Conservation (phyloP, 2,113 vertebrate genomes). For the Pipa parva region DNA sequence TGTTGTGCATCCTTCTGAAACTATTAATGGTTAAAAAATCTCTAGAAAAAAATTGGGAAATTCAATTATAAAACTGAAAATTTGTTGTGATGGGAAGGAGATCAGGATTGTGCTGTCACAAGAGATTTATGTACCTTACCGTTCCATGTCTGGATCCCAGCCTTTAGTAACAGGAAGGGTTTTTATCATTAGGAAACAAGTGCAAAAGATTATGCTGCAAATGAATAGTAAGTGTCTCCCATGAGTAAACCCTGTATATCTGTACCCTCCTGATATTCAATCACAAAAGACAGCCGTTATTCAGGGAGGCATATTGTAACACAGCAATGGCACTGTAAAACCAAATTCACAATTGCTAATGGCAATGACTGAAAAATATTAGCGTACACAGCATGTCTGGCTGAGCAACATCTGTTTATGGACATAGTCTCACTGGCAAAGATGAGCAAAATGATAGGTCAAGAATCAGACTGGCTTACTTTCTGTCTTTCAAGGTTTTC, state of each 20-base stretch:
- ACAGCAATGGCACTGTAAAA: no score
- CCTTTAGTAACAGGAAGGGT: conserved; percentile 57
- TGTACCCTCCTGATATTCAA: conserved; percentile 60
- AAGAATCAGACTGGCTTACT: no score
- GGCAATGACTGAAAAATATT: no score
- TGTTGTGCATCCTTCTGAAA: no score
- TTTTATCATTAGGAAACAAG: conserved; percentile 66
- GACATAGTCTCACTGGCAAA: no score
- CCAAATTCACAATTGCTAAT: no score
- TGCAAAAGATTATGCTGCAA: conserved; percentile 64
- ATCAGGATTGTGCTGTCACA: conserved; percentile 55
- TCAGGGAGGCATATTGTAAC: conserved; percentile 50
- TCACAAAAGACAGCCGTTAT: conserved; percentile 63
- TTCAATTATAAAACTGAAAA: conserved; percentile 54
- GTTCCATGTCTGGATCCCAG: conserved; percentile 60
- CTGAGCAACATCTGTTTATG: no score
- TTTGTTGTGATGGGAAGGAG: conserved; percentile 45
- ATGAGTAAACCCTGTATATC: conserved; percentile 59
- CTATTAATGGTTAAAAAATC: conserved; percentile 6
- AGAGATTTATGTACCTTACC: conserved; percentile 56
- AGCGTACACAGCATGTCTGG: no score
- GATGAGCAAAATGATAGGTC: no score
- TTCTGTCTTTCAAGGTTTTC: no score
- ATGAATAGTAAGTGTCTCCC: conserved; percentile 58
- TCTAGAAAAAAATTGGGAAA: conserved; percentile 36